Evolutionary conservation across 1,140 invertebrate genomes (phyloP).

Genomic region (Colletes latitarsis): DNA sequence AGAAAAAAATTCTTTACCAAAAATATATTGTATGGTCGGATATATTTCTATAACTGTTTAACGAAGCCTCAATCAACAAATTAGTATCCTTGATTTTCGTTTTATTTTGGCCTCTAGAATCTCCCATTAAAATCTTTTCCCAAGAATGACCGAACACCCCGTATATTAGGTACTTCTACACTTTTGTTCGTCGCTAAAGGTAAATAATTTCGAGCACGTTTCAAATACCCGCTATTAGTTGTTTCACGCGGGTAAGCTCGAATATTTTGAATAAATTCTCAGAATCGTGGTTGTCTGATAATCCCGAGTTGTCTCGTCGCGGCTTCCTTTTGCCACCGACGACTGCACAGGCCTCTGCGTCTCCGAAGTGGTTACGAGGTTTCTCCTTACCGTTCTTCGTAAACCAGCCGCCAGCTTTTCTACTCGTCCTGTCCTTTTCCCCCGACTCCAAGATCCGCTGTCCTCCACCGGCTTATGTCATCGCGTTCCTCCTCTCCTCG

Average conservation of each 20-base stretch:
- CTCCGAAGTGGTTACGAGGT: slow-evolving; percentile 44
- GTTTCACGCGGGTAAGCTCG: slow-evolving; percentile 6
- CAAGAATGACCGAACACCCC: no score
- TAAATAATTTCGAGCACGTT: not conserved
- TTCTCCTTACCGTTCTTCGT: slow-evolving; percentile 16
- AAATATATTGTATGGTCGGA: no score
- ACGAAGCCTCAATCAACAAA: no score
- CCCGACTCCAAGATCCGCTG: slow-evolving; percentile 60
- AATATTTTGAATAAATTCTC: slow-evolving; percentile 55
- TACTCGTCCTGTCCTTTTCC: slow-evolving; percentile 38
- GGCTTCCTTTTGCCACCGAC: slow-evolving; percentile 34
- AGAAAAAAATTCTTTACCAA: no score
- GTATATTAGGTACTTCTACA: no score
- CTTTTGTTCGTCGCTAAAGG: not conserved
- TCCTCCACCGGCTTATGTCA: slow-evolving; percentile 62
- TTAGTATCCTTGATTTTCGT: no score
- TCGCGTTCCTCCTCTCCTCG: slow-evolving; percentile 36
- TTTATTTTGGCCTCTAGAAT: no score
- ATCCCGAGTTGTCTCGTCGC: slow-evolving; percentile 27
- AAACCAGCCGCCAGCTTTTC: slow-evolving; percentile 38
- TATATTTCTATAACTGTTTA: no score
- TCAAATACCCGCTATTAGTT: not conserved
- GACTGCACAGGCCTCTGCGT: slow-evolving; percentile 46
- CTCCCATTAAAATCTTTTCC: no score
- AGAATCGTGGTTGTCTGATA: slow-evolving; percentile 24